phyloP scores from a whole-genome alignment of 2,113 vertebrate genomes.

The Parotia lawesii region DNA sequence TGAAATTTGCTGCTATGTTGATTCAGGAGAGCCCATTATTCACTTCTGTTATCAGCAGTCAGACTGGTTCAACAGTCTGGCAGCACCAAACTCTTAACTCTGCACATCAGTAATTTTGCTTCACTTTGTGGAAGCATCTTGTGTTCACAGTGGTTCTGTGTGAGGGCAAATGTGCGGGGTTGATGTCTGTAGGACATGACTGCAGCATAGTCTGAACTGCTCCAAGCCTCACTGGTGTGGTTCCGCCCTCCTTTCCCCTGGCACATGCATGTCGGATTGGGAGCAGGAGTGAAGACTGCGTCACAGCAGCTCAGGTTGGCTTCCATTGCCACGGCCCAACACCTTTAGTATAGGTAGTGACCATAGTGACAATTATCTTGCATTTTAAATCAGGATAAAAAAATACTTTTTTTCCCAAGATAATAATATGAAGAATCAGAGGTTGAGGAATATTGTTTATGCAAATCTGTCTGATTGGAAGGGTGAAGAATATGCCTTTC shows the following conservation, averaged over 20 bases:
- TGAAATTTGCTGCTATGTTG: neutral
- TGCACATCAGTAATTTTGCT: neutral
- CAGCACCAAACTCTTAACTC: neutral
- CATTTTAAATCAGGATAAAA: neutral
- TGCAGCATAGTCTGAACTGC: neutral
- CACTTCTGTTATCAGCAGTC: neutral
- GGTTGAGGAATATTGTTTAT: neutral
- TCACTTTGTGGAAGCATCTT: neutral
- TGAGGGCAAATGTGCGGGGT: neutral
- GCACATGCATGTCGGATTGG: neutral
- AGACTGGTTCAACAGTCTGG: neutral
- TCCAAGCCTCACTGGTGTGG: accelerated
- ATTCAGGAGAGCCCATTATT: neutral
- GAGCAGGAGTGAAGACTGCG: neutral
- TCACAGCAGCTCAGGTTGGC: neutral
- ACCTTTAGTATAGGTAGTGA: neutral
- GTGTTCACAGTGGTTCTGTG: neutral
- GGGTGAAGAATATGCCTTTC: neutral
- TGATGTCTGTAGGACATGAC: neutral
- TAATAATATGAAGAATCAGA: neutral
- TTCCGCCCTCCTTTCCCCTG: neutral
- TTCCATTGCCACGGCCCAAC: neutral
- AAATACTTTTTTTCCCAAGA: accelerated
- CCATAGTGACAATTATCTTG: neutral
- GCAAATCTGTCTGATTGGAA: neutral